Evolutionary conservation across 1,140 invertebrate species (phyloP), one percentile per base, ranked within the genome.

Genomic region (Drosophila nigrodunni): DNA sequence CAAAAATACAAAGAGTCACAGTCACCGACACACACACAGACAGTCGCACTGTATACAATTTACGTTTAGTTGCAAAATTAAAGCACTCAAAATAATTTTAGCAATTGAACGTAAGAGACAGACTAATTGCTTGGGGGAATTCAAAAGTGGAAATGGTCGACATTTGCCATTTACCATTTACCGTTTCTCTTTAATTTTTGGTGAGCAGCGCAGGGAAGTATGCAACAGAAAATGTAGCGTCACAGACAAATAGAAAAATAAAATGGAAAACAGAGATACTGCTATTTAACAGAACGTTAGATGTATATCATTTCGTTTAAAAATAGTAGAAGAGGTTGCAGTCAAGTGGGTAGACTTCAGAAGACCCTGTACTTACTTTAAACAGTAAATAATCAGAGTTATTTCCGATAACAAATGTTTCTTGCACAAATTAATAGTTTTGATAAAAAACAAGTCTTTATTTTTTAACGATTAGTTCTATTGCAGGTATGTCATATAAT

Each of bases 101-200:
- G 46, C 80, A 82, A 82, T 87, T 88, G 76, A 75, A 80, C 72
- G 57, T 77, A 88, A 88, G 80, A 77, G 77, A 46, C 58, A 68
- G 54, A 73, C 83, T 88, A 87, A 87, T 87, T 87, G 82, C 79
- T 78, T 66, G 59, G 35, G 82, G 79, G 72, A 79, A 54, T 69
- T 59, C 59, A 13, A 62, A 64, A 77, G 25, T 59, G 64, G 30
- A 47, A 37, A 66, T 52, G 35, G 64, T 70, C 55, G 62, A 35
- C 55, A 59, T 60, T 21, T 52, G 18, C 21, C 46, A 74, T 41
- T 70, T 67, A 25, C 25, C 39, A 66, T 44, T 55, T 55, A 34
- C n/a, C 25, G 18, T 30, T 11, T 8, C 46, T 18, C 61, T 80
- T 79, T 85, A 55, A 6, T 35, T 9, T 55, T 55, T 18, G 54